Evolutionary conservation across 2,113 vertebrate species (phyloP), one percentile per base, ranked within the genome.

Genomic region (Sceloporus undulatus): DNA sequence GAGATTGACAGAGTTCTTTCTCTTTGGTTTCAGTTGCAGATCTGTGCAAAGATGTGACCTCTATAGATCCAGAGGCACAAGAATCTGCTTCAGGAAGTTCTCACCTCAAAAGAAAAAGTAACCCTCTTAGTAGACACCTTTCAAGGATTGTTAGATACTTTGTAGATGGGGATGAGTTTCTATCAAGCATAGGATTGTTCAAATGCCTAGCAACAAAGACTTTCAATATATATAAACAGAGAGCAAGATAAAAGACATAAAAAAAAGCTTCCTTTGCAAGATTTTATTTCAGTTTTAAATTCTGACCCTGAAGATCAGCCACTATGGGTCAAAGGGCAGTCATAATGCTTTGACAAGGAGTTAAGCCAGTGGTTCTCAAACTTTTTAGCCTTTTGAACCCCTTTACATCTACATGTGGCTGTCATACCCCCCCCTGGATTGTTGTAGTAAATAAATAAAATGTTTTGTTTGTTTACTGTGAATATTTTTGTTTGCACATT

Each of bases 41-140:
- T 91, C 79, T 90, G 21, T 82, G 29, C 81, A 40, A 94, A 80
- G 40, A 5, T 85, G 38, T 90, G 29, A 94, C 87, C 77, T 88
- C 16, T 80, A 90, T 84, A 68, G 16, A 75, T 92, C 4, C 90
- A 54, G 92, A 88, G 62, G 29, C 79, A 66, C 87, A 78, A 56
- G 74, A 88, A 91, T 87, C 84, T 86, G 25, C 23, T 92, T 85
- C 74, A 52, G 68, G 85, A 85, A 83, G 40, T 85, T 19, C 73
- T 91, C 87, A 84, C 56, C 27, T 21, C 40, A 84, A 87, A 79
- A 75, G 4, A 18, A 85, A n/a, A 75, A 75, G 11, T 19, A 29
- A 11, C 29, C 21, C 0, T 91, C 48, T 82, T n/a, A 1, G 27
- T 0, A 1, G 2, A 42, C 19, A 73, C 0, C 0, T 5, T 89